A percentile compares a stretch with the other conserved stretches of the same genome.
phyloP scores from a whole-genome alignment of 2,797 vertebrate genomes.

The Arrhamphus sclerolepis region DNA sequence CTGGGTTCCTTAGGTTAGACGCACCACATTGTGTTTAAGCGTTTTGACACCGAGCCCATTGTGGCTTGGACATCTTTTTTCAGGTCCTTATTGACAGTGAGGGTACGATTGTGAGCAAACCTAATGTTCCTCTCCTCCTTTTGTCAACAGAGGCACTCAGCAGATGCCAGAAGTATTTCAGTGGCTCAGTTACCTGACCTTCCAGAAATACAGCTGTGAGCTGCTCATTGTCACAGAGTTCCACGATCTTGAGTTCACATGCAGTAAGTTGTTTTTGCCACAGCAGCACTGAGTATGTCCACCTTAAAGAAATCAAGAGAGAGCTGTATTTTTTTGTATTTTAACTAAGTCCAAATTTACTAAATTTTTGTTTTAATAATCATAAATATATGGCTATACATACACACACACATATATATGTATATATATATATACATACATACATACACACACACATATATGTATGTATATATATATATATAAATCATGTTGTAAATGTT shows the following conservation, averaged over 20 bases:
- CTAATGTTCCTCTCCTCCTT: background rate
- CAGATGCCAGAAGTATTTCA: slow-evolving; percentile 90
- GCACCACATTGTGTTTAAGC: background rate
- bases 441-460: no score
- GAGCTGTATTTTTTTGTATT: no score
- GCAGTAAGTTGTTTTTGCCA: slow-evolving; percentile 83
- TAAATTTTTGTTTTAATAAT: no score
- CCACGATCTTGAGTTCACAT: slow-evolving; percentile 88
- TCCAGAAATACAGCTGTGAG: slow-evolving; percentile 95
- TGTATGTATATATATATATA: no score
- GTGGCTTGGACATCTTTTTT: background rate
- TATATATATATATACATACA: no score
- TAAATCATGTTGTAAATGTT: no score
- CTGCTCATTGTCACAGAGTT: slow-evolving; percentile 94
- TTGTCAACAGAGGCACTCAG: slow-evolving; percentile 80
- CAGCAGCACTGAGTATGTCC: no score
- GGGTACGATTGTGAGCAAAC: no score
- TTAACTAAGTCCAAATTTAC: no score
- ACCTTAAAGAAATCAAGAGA: no score
- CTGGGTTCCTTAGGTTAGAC: slow-evolving; percentile 90
- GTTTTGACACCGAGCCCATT: background rate
- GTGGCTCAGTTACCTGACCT: slow-evolving; percentile 91
- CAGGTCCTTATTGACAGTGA: background rate
- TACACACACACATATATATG: no score
- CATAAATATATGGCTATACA: no score